These are phyloP conservation scores for Sigmodon hispidus DNA, from an alignment of 2,113 vertebrate species.

Conservation along the genomic window DNA sequence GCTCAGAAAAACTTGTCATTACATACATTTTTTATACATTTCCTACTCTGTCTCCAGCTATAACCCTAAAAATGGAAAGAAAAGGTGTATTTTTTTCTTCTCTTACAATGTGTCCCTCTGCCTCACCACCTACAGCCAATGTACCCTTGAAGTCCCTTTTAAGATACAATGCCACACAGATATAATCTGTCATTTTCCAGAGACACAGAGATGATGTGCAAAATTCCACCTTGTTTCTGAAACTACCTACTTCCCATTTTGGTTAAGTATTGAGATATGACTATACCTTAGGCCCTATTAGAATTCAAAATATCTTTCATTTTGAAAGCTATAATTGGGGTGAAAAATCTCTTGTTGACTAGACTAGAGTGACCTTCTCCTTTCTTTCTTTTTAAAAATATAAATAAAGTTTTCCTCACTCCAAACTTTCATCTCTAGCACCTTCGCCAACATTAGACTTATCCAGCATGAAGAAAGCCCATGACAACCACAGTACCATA, in stretches of 20 bases:
- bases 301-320: not conserved
- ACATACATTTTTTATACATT: not conserved
- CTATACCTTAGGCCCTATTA: not conserved
- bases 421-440: not conserved
- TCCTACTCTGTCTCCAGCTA: not conserved
- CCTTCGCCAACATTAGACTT: not conserved
- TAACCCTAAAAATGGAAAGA: not conserved
- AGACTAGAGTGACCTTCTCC: not conserved
- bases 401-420: not conserved
- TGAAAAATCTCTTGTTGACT: not conserved
- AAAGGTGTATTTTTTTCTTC: not conserved
- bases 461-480: not conserved
- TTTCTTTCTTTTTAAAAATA: not conserved
- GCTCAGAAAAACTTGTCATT: not conserved
- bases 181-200: not conserved
- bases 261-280: not conserved
- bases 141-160: not conserved
- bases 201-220: not conserved
- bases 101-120: not conserved
- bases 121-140: not conserved
- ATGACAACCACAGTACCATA: not conserved
- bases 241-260: not conserved
- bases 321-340: not conserved
- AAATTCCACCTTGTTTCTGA: not conserved
- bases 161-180: too few species aligned